Base-by-base conservation (phyloP, 53 echinoderm and acorn worm species). In the Pentamera pediparva region DNA sequence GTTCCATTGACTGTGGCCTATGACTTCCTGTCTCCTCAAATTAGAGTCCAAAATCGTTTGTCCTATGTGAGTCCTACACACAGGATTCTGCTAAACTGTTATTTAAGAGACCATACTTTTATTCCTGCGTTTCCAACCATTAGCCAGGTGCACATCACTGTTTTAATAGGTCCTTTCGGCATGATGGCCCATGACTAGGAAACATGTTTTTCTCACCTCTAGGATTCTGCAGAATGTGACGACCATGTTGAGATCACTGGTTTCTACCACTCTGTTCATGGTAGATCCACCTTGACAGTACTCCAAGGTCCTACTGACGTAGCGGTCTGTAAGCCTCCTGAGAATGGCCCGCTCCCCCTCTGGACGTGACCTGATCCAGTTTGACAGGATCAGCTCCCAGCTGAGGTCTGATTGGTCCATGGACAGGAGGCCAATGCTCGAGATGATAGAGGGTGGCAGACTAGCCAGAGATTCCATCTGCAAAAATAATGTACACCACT, bases 331-430 rank as follows among this genome's bases (percentile, higher is more conserved):
- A 77, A 95, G 77, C n/a, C 57, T 59, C 53, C 56, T 39, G 12
- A 90, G 75, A 39, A 85, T 24, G 2, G 76, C 80, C 60, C 87
- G 79, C 30, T 95, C 90, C 26, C 49, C 61, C 71, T 95, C 90
- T 0, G 83, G 77, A 4, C 87, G 76, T 37, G 81, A 61, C 58
- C 87, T 79, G 0, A 95, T 54, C 95, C 95, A 95, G 55, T 78
- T 65, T 41, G 82, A 77, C 35, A 95, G 51, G 47, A 90, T 69
- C 49, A 90, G 87, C 4, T 74, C 79, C 96, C 96, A 95, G 80
- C 76, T 79, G 61, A 95, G 88, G 63, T 95, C 96, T 2, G 87
- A 80, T 45, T 88, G 79, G 65, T 95, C 96, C 88, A 95, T 82
- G 35, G 96, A 95, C 34, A 95, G 83, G 15, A 95, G 75, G 25